Base-by-base conservation (phyloP, 2,888 invertebrate genomes). In the Macropis europaea region DNA sequence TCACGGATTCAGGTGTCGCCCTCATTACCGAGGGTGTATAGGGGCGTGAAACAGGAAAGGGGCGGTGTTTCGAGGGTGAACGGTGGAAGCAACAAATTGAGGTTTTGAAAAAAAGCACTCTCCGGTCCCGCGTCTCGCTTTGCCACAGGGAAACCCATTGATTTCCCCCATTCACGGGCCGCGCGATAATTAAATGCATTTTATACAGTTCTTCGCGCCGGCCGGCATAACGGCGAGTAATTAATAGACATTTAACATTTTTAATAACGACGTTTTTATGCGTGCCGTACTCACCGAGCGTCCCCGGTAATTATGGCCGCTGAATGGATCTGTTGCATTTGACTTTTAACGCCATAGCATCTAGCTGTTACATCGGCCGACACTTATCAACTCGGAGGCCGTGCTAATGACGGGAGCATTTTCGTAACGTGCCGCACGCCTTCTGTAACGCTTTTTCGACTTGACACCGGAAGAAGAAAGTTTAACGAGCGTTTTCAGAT, bases 191-290 rank as follows among this genome's bases (percentile, higher is more conserved):
- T 87, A 87, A 86, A 87, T 86, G 84, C 86, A 85, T 87, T 87
- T 87, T 84, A 84, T 81, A 81, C 82, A 80, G 74, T 71, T 69
- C 73, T 81, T 81, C 73, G 68, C 66, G 75, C 69, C n/a, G 73
- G 73, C 73, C 81, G 76, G 79, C 77, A 82, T 86, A 85, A 82
- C 82, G 75, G 76, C 80, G 76, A 83, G 85, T 87, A 87, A 88
- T 88, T 88, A 87, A 86, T 86, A 85, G 85, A 87, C 83, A 87
- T 87, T 87, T 85, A 87, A 87, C 86, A 83, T 86, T 87, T 87
- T 88, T 87, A 87, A 88, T 88, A 87, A 87, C 86, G 86, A 83
- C 82, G 82, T 84, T 86, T 86, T 87, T 85, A 84, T 83, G 80
- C 79, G 77, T 77, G 71, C 78, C 77, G 80, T 73, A 62, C 73